Evolutionary conservation across 2,797 vertebrate species (phyloP).

Genomic region (Danionella dracula): DNA sequence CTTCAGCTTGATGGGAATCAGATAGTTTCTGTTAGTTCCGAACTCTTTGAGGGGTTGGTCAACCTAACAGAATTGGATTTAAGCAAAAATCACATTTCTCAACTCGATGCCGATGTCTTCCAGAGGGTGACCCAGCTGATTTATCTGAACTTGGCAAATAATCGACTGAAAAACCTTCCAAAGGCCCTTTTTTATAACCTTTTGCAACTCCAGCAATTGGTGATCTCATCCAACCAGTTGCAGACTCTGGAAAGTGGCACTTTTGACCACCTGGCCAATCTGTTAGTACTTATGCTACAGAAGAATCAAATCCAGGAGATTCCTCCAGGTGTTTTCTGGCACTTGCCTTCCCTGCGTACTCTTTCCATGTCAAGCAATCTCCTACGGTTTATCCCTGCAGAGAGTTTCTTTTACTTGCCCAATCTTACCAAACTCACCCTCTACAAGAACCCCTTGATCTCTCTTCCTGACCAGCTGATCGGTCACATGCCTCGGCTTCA

Average conservation of each 20-base stretch:
- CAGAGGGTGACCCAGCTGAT: constrained; percentile 63
- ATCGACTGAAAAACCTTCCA: constrained; percentile 70
- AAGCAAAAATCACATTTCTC: constrained; percentile 68
- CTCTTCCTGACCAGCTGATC: constrained; percentile 75
- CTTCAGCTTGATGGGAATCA: constrained; percentile 70
- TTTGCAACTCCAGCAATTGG: constrained; percentile 62
- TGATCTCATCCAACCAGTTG: constrained; percentile 71
- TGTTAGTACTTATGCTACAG: constrained; percentile 69
- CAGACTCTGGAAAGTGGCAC: constrained; percentile 61
- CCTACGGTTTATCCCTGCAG: constrained; percentile 66
- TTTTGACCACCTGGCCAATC: constrained; percentile 66
- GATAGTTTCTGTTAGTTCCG: constrained; percentile 56
- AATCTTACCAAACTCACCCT: constrained; percentile 69
- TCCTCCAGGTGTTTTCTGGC: constrained; percentile 68
- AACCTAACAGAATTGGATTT: constrained; percentile 66
- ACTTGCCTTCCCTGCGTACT: constrained; percentile 61
- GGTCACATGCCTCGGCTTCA: constrained; percentile 74
- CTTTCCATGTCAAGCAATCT: constrained; percentile 74
- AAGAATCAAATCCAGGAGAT: constrained; percentile 69
- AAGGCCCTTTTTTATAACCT: constrained; percentile 64
- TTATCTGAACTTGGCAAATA: constrained; percentile 72
- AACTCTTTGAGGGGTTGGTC: constrained; percentile 65
- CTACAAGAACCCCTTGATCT: constrained; percentile 75
- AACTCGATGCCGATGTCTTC: constrained; percentile 60
- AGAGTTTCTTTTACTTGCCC: constrained; percentile 74